Evolutionary conservation across 1,140 invertebrate species (phyloP), one percentile per base, ranked within the genome.

Genomic region (Zophobas atratus): DNA sequence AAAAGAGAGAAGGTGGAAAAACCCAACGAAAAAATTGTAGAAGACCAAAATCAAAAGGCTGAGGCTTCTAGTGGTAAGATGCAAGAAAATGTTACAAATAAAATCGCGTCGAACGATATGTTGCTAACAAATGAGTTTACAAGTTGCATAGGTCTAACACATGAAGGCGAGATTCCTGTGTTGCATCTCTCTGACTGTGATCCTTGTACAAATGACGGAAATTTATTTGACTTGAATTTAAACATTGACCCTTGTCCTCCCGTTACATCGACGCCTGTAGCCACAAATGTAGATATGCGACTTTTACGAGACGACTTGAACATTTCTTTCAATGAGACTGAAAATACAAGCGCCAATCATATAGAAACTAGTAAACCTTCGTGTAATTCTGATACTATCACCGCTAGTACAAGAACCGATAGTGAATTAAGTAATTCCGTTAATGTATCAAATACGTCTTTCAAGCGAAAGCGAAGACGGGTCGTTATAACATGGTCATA

Each of bases 391-490:
- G 20, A 20, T 20, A 20, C 20, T 20, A 20, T 20, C 20, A 20
- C 20, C 20, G 20, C 20, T 20, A 20, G 20, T 20, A 20, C 20
- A 20, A 20, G 20, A 20, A 20, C 20, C 20, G 20, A 20, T 20
- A 20, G 20, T 20, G 49, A 51, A 51, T 2, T 32, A 51, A 51
- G 33, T 51, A 51, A 51, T 20, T 51, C 8, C 2, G 53, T 55
- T 20, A 55, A 55, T 34, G 35, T 32, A 34, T 34, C 53, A 5
- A 55, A 55, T 43, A 43, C 60, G 39, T 67, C 60, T 34, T 67
- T 39, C 32, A n/a, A 6, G 0, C 41, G 39, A 33, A 67, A 67
- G 33, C 38, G 60, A 20, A 38, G 60, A 2, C n/a, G 60, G 20
- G 60, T 67, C 6, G 35, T 67, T 67, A 3, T 67, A 2, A 67